Evolutionary conservation across 2,888 invertebrate species (phyloP).

Genomic region (Orchesella flavescens): DNA sequence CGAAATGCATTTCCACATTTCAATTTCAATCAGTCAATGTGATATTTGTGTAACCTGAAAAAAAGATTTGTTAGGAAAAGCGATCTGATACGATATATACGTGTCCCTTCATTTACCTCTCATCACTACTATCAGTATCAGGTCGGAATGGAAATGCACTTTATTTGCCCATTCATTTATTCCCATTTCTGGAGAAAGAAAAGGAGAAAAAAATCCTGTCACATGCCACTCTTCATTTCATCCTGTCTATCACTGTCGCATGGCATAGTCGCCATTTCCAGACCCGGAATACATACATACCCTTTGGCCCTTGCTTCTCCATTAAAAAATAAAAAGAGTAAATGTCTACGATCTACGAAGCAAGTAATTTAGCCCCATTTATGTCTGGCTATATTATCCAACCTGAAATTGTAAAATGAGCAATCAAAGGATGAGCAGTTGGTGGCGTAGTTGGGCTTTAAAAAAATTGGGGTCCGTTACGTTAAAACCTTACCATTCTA

Average conservation of each 20-base stretch:
- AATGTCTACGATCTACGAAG: no score
- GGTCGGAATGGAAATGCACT: not conserved
- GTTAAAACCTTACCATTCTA: not conserved
- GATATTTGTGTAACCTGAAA: no score
- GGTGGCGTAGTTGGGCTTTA: not conserved
- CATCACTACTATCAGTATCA: no score
- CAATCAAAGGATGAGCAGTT: slow-evolving; percentile 52
- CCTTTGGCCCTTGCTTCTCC: not conserved
- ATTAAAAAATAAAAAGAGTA: not conserved
- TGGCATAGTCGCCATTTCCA: not conserved
- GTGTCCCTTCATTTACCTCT: no score
- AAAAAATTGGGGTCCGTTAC: slow-evolving; percentile 25
- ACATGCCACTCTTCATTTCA: slow-evolving; percentile 60
- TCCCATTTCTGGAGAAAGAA: slow-evolving; percentile 6
- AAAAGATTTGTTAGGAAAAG: no score
- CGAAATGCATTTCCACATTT: no score
- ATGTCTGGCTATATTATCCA: not conserved
- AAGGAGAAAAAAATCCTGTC: slow-evolving; percentile 33
- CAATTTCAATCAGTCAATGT: no score
- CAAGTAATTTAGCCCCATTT: no score
- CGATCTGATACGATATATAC: no score
- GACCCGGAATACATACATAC: not conserved
- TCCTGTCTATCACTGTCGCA: slow-evolving; percentile 53
- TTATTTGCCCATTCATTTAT: slow-evolving; percentile 11
- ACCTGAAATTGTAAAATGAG: no score